Evolutionary conservation across 2,113 vertebrate species (phyloP), one percentile per base, ranked within the genome.

Genomic region (Lonchura striata): DNA sequence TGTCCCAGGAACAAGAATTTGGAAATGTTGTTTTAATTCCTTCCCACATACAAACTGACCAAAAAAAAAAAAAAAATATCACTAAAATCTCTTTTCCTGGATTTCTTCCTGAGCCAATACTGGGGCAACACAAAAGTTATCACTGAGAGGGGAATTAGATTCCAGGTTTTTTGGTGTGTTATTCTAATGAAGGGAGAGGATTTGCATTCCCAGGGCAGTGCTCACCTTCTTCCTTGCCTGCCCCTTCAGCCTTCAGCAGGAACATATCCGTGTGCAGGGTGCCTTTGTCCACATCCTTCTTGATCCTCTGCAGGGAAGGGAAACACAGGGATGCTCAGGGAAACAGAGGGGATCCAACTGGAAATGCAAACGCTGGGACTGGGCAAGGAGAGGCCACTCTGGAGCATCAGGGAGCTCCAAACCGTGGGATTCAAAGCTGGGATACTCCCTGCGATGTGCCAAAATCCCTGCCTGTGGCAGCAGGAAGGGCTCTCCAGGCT

Each of bases 271-370:
- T 97, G 88, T 99, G 99, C 93, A 99, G 98, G 61, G 97, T 98
- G 85, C 99, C 99, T 94, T 98, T 99, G 97, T 99, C 99, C 60
- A 99, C 98, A 10, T 99, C 99, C 24, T 99, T 99, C 97, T 99
- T 99, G 53, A 99, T 97, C 97, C 98, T 98, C 99, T 99, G 94
- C 20, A 74, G 70, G 90, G 88, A 81, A 84, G 27, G 52, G 9
- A 68, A 69, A 87, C 63, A 52, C 49, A 57, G 74, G 27, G 39
- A 79, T 12, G 53, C 31, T 82, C 69, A 56, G 44, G 44, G 37
- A 61, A 82, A 5, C 1, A n/a, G 15, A 66, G n/a, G 8, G 8
- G 59, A 54, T 13, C n/a, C 59, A 50, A 6, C 2, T 52, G 31
- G 11, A 61, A 65, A 69, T 4, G 5, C 63, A 44, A 44, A 68